Evolutionary conservation across 1,140 invertebrate genomes (phyloP).

Genomic region (Apis mellifera): DNA sequence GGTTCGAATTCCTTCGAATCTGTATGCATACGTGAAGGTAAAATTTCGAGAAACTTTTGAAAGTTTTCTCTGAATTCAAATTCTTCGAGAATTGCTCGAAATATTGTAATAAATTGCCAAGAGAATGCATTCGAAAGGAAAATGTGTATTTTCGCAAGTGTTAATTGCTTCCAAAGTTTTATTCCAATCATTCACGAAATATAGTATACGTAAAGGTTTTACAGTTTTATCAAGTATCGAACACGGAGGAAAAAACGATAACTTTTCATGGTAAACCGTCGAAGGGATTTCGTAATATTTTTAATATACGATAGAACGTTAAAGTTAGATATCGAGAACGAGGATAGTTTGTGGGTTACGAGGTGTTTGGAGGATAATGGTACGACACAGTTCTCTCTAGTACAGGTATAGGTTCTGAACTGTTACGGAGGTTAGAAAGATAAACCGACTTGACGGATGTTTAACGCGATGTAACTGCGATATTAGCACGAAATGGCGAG

Average conservation of each 20-base stretch:
- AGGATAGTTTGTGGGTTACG: neutral
- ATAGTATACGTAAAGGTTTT: no score
- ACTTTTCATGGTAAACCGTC: neutral
- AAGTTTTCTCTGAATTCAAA: no score
- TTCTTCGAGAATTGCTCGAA: neutral
- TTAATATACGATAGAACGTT: neutral
- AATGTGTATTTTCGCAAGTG: no score
- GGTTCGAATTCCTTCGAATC: neutral
- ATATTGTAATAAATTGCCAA: no score
- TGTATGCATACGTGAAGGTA: no score
- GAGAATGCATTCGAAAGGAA: no score
- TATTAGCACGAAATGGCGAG: neutral
- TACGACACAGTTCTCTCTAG: no score
- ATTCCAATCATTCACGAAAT: no score
- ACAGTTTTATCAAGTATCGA: no score
- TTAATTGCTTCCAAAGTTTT: no score
- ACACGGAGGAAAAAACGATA: no score
- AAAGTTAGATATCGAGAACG: neutral
- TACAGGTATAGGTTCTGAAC: neutral
- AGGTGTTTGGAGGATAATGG: neutral
- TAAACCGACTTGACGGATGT: neutral
- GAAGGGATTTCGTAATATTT: slow-evolving; percentile 1
- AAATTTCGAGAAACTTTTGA: no score
- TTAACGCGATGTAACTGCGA: neutral
- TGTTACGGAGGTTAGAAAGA: neutral